Evolutionary conservation across 2,888 invertebrate species (phyloP).

Genomic region (Tuta absoluta): DNA sequence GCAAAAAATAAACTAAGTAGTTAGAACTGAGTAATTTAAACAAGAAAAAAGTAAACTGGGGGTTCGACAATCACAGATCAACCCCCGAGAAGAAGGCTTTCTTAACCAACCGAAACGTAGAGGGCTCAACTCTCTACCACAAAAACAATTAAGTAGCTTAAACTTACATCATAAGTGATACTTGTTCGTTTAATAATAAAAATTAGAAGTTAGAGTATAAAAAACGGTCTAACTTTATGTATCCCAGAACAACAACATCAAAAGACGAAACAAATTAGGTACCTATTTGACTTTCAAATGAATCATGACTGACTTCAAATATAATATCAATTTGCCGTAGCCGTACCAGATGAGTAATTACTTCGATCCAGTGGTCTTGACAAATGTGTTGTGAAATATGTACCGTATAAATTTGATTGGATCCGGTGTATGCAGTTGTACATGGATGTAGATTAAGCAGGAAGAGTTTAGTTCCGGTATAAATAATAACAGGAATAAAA

Average conservation of each 20-base stretch:
- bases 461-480: not conserved
- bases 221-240: not conserved
- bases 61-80: too few species aligned
- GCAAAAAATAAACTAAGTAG: too few species aligned
- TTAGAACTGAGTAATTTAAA: too few species aligned
- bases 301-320: constrained; percentile 19
- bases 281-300: constrained; percentile 18
- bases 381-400: constrained; percentile 75
- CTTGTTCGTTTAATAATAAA: too few species aligned
- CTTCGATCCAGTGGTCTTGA: constrained; percentile 65
- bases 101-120: too few species aligned
- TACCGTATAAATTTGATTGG: constrained; percentile 71
- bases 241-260: not conserved
- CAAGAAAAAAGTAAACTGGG: too few species aligned
- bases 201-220: too few species aligned
- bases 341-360: constrained; percentile 69
- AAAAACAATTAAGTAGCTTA: too few species aligned
- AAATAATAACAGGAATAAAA: not conserved
- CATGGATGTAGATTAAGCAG: not conserved
- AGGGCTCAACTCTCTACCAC: too few species aligned
- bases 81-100: too few species aligned
- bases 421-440: constrained; percentile 46
- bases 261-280: constrained; percentile 6
- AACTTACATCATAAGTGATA: too few species aligned
- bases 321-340: constrained; percentile 71